Evolutionary conservation across 2,113 vertebrate species (phyloP).

Genomic region (Lota lota): DNA sequence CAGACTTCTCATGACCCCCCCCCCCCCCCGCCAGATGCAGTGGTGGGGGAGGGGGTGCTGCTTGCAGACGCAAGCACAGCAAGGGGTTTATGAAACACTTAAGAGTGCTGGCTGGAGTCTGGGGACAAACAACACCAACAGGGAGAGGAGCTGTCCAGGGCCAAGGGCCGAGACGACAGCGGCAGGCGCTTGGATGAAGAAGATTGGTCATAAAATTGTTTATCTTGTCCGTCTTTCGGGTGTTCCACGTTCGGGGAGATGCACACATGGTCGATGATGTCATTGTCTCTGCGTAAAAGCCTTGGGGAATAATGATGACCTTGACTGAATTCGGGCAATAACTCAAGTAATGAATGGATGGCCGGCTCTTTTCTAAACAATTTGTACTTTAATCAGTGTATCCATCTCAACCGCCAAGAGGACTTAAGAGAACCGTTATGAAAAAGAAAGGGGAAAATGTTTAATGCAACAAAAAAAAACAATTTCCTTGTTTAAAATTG

Average conservation of each 20-base stretch:
- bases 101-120: constrained; percentile 44
- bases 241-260: constrained; percentile 11
- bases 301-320: constrained; percentile 38
- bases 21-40: constrained; percentile 60
- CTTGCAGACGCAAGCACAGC: constrained; percentile 40
- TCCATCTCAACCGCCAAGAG: constrained; percentile 18
- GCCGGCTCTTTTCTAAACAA: constrained; percentile 32
- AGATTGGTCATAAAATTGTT: constrained; percentile 41
- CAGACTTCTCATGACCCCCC: constrained; percentile 77
- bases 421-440: too few species aligned
- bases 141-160: too few species aligned
- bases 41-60: constrained; percentile 9
- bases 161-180: too few species aligned
- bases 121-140: constrained; percentile 56
- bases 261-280: constrained; percentile 4
- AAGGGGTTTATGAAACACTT: constrained; percentile 54
- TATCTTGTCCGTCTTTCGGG: constrained; percentile 26
- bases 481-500: too few species aligned
- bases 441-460: too few species aligned
- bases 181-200: too few species aligned
- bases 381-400: constrained; percentile 31
- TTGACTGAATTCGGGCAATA: constrained; percentile 17
- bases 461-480: too few species aligned
- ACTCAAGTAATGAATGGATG: constrained; percentile 33
- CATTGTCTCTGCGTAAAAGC: constrained; percentile 23